Evolutionary conservation across 2,113 vertebrate genomes (phyloP).

Genomic region (Amphiprion percula): DNA sequence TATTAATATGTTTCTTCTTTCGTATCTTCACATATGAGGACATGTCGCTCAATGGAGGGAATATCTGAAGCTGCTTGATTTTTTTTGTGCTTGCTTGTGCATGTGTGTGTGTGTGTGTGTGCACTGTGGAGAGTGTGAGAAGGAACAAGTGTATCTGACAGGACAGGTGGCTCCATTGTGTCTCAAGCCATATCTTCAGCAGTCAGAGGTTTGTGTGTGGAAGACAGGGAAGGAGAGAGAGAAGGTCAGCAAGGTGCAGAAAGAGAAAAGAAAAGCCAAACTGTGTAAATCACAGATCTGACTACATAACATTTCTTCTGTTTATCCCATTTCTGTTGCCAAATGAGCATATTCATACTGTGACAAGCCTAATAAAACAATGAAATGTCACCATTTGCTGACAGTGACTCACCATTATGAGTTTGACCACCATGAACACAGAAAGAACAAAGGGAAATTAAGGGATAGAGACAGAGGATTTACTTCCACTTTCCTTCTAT

Average conservation of each 20-base stretch:
- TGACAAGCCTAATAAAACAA: background rate
- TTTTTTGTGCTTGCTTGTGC: background rate
- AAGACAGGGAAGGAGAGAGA: constrained; percentile 23
- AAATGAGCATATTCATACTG: background rate
- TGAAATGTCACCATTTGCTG: constrained; percentile 10
- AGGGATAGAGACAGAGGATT: constrained; percentile 22
- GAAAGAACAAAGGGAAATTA: background rate
- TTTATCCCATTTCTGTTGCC: background rate
- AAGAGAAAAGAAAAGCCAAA: constrained; percentile 8
- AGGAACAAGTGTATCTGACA: constrained; percentile 68
- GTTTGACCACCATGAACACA: background rate
- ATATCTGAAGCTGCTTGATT: constrained; percentile 12
- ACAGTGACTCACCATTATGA: background rate
- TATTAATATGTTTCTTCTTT: constrained; percentile 13
- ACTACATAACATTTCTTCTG: background rate
- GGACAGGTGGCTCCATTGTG: constrained; percentile 79
- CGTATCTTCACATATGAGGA: background rate
- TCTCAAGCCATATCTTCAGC: constrained; percentile 67
- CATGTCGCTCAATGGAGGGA: constrained; percentile 7
- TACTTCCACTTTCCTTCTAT: constrained; percentile 42
- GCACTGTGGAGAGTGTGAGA: constrained; percentile 22
- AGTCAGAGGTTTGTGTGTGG: constrained; percentile 36
- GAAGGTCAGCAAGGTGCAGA: background rate
- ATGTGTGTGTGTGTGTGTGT: constrained; percentile 8
- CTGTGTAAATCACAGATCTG: constrained; percentile 11